These are phyloP conservation scores for Coracias cyanogaster DNA, from an alignment of 2,797 vertebrate genomes.

Conservation along the genomic window DNA sequence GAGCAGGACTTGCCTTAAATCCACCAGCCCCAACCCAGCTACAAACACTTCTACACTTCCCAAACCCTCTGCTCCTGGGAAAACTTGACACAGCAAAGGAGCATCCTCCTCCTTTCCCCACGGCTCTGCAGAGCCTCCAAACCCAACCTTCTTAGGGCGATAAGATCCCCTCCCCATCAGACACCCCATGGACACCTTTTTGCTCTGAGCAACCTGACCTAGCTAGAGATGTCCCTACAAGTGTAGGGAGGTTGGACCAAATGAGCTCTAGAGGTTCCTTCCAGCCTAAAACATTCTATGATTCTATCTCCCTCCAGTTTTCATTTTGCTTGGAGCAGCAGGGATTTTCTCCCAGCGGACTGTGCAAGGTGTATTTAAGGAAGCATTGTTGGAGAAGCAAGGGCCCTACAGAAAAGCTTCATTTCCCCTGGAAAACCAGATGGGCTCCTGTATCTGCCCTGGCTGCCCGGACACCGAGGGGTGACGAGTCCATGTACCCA, in stretches of 20 bases:
- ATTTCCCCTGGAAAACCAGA: neutral
- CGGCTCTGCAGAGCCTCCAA: neutral
- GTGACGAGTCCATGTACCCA: accelerated
- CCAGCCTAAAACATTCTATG: too few relatives aligned
- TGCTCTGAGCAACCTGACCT: too few relatives aligned
- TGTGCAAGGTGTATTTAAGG: neutral
- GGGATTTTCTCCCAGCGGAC: neutral
- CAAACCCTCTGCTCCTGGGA: neutral
- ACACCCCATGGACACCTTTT: neutral
- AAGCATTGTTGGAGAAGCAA: accelerated
- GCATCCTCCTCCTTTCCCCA: neutral
- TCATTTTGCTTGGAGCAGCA: neutral
- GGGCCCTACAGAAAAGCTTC: neutral
- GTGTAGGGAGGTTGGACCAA: too few relatives aligned
- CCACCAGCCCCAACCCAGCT: neutral
- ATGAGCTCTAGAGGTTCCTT: too few relatives aligned
- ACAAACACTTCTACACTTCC: neutral
- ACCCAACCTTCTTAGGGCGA: accelerated
- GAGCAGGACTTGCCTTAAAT: neutral
- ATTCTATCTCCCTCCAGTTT: neutral
- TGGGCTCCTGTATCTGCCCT: neutral
- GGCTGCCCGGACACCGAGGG: accelerated
- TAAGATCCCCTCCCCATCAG: neutral
- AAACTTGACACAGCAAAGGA: neutral
- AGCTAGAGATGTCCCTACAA: too few relatives aligned